These are phyloP conservation scores for Drosophila nigricruria DNA, from an alignment of 2,888 invertebrate genomes.

Conservation along the genomic window DNA sequence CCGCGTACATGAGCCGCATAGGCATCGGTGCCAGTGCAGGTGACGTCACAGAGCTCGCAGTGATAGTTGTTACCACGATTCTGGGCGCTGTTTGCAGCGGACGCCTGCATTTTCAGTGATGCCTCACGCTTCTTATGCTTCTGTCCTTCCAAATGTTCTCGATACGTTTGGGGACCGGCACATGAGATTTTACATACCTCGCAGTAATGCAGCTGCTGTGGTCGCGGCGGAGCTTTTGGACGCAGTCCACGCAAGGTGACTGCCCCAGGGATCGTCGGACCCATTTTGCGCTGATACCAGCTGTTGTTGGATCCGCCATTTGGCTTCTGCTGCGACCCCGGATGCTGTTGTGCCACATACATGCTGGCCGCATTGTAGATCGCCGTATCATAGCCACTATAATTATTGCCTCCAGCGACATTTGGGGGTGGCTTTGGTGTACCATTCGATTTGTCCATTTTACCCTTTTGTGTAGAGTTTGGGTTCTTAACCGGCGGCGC, in stretches of 20 bases:
- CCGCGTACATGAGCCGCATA: slow-evolving; percentile 99
- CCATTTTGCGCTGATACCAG: slow-evolving; percentile 88
- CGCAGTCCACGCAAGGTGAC: slow-evolving; percentile 73
- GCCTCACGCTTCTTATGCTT: slow-evolving; percentile 99
- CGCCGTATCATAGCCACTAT: slow-evolving; percentile 97
- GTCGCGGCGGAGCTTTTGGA: slow-evolving; percentile 91
- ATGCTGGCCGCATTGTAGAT: slow-evolving; percentile 97
- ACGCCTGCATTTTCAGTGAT: slow-evolving; percentile 90
- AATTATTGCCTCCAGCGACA: slow-evolving; percentile 89
- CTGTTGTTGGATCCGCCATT: slow-evolving; percentile 65
- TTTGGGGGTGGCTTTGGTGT: slow-evolving; percentile 85
- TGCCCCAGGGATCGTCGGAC: slow-evolving; percentile 75
- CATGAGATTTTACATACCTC: slow-evolving; percentile 99
- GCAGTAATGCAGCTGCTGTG: slow-evolving; percentile 98
- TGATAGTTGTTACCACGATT: slow-evolving; percentile 88
- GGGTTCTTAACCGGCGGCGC: slow-evolving; percentile 89
- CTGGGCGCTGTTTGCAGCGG: slow-evolving; percentile 88
- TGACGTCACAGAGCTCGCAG: slow-evolving; percentile 99
- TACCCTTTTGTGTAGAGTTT: slow-evolving; percentile 86
- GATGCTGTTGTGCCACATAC: slow-evolving; percentile 94
- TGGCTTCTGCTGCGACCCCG: slow-evolving; percentile 70
- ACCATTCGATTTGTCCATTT: slow-evolving; percentile 82
- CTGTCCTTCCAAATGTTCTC: slow-evolving; percentile 99
- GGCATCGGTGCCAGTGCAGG: slow-evolving; percentile 99
- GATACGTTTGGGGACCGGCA: slow-evolving; percentile 96